These are phyloP conservation scores for Trinorchestia longiramus DNA, from an alignment of 1,140 invertebrate species.

Conservation along the genomic window DNA sequence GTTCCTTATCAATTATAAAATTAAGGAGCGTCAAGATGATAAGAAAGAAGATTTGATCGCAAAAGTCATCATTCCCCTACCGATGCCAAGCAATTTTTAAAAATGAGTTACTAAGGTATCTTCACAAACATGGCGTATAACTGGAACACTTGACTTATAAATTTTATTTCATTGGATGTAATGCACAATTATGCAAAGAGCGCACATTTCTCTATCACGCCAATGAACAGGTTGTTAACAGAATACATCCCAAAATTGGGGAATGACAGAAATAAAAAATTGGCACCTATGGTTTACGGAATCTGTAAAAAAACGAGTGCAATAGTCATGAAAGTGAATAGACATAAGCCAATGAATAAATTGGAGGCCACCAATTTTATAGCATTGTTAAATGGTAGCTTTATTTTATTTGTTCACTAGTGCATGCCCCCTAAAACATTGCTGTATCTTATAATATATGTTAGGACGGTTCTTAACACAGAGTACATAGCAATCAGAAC, in stretches of 20 bases:
- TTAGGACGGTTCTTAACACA: neutral
- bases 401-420: neutral
- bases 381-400: neutral
- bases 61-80: too few relatives aligned
- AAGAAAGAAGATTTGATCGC: neutral
- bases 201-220: too few relatives aligned
- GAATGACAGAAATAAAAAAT: neutral
- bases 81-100: too few relatives aligned
- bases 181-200: too few relatives aligned
- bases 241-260: neutral
- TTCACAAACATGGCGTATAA: too few relatives aligned
- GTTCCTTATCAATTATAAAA: neutral
- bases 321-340: neutral
- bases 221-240: too few relatives aligned
- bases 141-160: too few relatives aligned
- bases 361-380: neutral
- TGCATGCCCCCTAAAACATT: neutral
- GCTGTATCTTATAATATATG: neutral
- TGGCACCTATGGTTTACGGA: neutral
- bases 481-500: neutral
- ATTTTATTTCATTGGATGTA: too few relatives aligned
- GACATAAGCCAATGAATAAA: neutral
- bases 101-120: too few relatives aligned
- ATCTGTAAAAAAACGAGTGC: neutral
- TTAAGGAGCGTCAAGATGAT: neutral